These are phyloP conservation scores for Fabriciana adippe DNA, from an alignment of 2,888 invertebrate species.

Conservation along the genomic window DNA sequence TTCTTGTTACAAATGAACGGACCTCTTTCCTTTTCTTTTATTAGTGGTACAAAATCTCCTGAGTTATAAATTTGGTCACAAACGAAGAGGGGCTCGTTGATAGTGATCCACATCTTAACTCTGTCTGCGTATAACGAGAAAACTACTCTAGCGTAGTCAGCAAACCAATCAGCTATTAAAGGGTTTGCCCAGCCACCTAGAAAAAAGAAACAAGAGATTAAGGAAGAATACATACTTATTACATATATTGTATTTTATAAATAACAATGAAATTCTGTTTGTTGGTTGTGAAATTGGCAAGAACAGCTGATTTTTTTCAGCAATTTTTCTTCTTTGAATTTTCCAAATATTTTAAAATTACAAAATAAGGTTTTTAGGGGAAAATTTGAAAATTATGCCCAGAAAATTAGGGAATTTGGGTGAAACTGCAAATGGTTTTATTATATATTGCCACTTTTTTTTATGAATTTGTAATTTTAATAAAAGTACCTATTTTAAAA, in stretches of 20 bases:
- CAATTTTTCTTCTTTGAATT: no score
- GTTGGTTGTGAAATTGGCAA: no score
- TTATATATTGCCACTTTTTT: no score
- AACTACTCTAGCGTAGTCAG: constrained; percentile 81
- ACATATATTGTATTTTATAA: constrained; percentile 42
- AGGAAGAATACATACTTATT: constrained; percentile 11
- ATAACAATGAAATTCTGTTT: no score
- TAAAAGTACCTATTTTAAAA: no score
- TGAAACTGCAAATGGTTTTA: no score
- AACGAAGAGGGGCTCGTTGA: constrained; percentile 84
- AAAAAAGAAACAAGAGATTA: constrained; percentile 17
- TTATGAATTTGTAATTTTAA: no score
- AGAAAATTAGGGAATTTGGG: no score
- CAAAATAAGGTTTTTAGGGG: no score
- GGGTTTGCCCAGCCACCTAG: constrained; percentile 86
- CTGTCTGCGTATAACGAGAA: constrained; percentile 82
- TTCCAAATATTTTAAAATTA: no score
- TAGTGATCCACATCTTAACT: constrained; percentile 86
- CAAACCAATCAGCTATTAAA: constrained; percentile 82
- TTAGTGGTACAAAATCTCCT: constrained; percentile 59
- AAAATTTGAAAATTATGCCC: no score
- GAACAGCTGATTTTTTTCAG: no score
- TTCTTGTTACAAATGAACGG: constrained; percentile 84
- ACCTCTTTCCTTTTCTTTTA: constrained; percentile 64
- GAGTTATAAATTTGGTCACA: constrained; percentile 68